Evolutionary conservation across 2,888 invertebrate species (phyloP).

Genomic region (Lepidocyrtinus sp.): DNA sequence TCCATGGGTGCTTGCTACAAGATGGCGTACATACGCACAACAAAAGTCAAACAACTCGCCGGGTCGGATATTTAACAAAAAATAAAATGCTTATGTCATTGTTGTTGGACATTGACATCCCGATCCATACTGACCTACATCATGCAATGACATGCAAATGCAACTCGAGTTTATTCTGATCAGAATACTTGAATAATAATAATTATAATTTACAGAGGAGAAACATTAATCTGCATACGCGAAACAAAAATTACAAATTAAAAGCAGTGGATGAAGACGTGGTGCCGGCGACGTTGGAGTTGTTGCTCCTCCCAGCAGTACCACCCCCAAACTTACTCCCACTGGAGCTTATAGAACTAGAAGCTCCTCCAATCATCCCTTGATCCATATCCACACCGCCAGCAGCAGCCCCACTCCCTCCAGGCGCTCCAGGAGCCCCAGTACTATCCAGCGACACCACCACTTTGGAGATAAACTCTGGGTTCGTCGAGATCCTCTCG

Average conservation of each 20-base stretch:
- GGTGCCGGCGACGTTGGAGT: not conserved
- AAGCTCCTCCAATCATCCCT: not conserved
- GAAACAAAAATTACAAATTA: not conserved
- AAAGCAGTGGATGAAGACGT: not conserved
- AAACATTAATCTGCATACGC: too few species aligned
- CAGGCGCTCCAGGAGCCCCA: not conserved
- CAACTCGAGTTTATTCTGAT: too few species aligned
- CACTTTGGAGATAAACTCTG: slow-evolving; percentile 58
- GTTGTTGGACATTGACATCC: too few species aligned
- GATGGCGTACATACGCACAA: too few species aligned
- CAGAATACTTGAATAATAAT: too few species aligned
- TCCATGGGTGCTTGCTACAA: too few species aligned
- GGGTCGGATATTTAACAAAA: too few species aligned
- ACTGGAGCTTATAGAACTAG: not conserved
- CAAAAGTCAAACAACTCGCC: too few species aligned
- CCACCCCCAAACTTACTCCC: not conserved
- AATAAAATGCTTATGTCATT: too few species aligned
- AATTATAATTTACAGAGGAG: too few species aligned
- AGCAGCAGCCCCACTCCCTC: not conserved
- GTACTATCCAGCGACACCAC: slow-evolving; percentile 33
- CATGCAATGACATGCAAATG: too few species aligned
- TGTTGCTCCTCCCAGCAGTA: not conserved
- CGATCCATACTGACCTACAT: too few species aligned
- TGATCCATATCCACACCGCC: not conserved
- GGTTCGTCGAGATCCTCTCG: slow-evolving; percentile 65